phyloP scores from a whole-genome alignment of 35 echinoderm and acorn worm species.

The Anneissia japonica region DNA sequence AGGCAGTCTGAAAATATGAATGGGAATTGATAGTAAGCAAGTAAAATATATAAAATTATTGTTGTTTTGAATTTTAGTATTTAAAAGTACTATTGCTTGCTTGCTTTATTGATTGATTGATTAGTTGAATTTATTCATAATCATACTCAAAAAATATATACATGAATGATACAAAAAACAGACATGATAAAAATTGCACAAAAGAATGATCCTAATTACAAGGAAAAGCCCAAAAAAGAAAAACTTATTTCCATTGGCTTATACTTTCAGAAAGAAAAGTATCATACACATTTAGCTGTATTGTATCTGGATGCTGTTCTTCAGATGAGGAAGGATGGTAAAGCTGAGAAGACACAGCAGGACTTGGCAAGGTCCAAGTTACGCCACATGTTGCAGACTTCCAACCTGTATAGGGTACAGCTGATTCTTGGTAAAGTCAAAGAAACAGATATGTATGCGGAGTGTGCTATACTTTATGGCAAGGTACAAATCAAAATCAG shows the following conservation, averaged over 20 bases:
- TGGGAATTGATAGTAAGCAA: too few species aligned
- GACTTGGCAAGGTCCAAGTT: conserved; percentile 90
- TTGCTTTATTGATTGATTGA: too few species aligned
- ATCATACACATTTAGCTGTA: conserved; percentile 96
- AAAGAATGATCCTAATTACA: too few species aligned
- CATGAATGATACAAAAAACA: too few species aligned
- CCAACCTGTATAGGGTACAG: conserved; percentile 78
- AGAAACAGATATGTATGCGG: conserved; percentile 98
- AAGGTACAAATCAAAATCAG: conserved; percentile 67
- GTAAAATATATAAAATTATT: too few species aligned
- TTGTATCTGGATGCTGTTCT: conserved; percentile 81
- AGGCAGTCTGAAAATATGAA: too few species aligned
- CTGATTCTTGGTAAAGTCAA: conserved; percentile 91
- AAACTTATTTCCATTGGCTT: conserved; percentile 1
- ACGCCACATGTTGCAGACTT: conserved; percentile 83
- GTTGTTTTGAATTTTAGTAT: too few species aligned
- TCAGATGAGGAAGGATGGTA: conserved; percentile 40
- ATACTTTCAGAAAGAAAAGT: conserved; percentile 81
- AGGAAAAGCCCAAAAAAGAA: too few species aligned
- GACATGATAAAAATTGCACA: too few species aligned
- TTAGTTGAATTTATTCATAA: too few species aligned
- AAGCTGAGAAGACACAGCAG: conserved; percentile 16
- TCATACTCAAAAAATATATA: too few species aligned
- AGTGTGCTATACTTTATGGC: conserved; percentile 93
- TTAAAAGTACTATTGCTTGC: too few species aligned